phyloP scores from a whole-genome alignment of 2,113 vertebrate species.

The Struthio camelus region DNA sequence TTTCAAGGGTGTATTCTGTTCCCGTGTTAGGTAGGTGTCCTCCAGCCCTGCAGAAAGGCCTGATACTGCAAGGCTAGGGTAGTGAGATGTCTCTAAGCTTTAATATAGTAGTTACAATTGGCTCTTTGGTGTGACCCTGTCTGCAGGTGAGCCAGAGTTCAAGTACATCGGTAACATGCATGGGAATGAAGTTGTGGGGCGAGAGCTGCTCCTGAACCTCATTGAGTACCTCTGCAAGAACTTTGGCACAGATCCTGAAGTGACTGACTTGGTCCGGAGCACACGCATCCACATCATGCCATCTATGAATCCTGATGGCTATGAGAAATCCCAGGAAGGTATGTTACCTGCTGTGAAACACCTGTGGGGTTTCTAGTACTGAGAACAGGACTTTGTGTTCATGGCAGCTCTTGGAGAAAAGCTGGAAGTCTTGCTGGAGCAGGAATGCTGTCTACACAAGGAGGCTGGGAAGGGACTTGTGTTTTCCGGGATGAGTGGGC shows the following conservation, averaged over 20 bases:
- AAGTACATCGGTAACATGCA: slow-evolving; percentile 99
- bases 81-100: not conserved
- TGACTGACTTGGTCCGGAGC: slow-evolving; percentile 85
- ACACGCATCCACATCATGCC: slow-evolving; percentile 99
- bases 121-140: not conserved
- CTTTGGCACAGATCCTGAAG: slow-evolving; percentile 89
- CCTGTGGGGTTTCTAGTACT: not conserved
- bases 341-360: not conserved
- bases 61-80: not conserved
- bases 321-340: slow-evolving; percentile 91
- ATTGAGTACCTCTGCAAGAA: slow-evolving; percentile 96
- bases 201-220: slow-evolving; percentile 93
- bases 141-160: slow-evolving; percentile 95
- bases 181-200: slow-evolving; percentile 95
- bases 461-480: not conserved
- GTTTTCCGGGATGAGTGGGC: not conserved
- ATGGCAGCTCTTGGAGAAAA: not conserved
- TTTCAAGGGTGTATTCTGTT: not conserved
- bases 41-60: not conserved
- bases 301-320: slow-evolving; percentile 98
- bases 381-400: not conserved
- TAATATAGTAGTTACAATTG: not conserved
- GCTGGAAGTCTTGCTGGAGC: not conserved
- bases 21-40: not conserved
- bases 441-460: not conserved